These are phyloP conservation scores for Pseudomyrmex gracilis DNA, from an alignment of 1,140 invertebrate genomes.

Conservation along the genomic window DNA sequence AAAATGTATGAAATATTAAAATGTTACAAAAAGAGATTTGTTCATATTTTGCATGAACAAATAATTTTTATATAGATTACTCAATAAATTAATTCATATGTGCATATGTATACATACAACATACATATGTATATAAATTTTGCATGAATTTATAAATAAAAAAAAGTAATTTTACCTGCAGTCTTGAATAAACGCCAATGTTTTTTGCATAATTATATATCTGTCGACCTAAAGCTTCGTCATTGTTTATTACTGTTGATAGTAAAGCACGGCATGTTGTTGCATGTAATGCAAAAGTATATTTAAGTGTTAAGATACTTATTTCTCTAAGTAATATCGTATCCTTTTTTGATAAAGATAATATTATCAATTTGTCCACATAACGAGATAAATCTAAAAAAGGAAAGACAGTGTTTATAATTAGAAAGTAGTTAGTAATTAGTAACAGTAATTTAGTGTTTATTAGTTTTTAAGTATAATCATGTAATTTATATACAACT, in stretches of 20 bases:
- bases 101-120: too few relatives aligned
- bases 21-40: background rate
- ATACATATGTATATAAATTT: background rate
- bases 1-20: conserved; percentile 31
- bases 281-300: conserved; percentile 62
- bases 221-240: conserved; percentile 67
- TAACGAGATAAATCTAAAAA: conserved; percentile 70
- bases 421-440: background rate
- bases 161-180: conserved; percentile 66
- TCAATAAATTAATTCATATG: too few relatives aligned
- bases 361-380: conserved; percentile 62
- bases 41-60: background rate
- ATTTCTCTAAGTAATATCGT: conserved; percentile 53
- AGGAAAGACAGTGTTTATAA: conserved; percentile 13
- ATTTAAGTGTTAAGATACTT: conserved; percentile 60
- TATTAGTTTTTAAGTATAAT: too few relatives aligned
- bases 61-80: background rate
- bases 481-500: background rate
- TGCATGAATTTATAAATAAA: conserved; percentile 28
- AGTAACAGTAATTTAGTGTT: too few relatives aligned
- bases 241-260: conserved; percentile 56
- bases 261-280: conserved; percentile 68
- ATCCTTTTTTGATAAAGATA: conserved; percentile 39
- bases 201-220: conserved; percentile 70
- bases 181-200: conserved; percentile 71